Evolutionary conservation across 2,113 vertebrate species (phyloP), one percentile per base, ranked within the genome.

Genomic region (Mugil cephalus): DNA sequence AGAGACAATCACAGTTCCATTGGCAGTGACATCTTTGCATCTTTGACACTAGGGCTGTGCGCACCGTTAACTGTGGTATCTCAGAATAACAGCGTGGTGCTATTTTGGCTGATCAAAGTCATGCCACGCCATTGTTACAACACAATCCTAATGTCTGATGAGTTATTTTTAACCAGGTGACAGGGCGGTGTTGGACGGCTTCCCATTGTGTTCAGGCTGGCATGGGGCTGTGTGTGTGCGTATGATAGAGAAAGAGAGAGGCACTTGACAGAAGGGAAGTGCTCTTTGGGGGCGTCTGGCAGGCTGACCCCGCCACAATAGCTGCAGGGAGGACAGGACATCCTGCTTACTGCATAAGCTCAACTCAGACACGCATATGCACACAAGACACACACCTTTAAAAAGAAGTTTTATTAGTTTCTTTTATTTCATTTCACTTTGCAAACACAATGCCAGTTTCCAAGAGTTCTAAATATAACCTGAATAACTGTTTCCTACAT

Each of bases 321-420:
- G 90, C 84, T 71, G 61, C 77, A 73, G 79, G 82, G 85, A 87
- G 83, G 89, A 91, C 91, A 92, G 92, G 92, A 93, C 79, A 93
- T 93, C 92, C 92, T 92, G 89, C 91, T 88, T 82, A 70, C 74
- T 75, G 71, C 75, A 53, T 60, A 55, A 54, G 15, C 71, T 74
- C 17, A 68, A 66, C 40, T 38, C 63, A 73, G 10, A 68, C 47
- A 43, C 77, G 48, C 54, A 68, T 39, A 47, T 15, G 35, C 15
- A 60, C 63, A 46, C 19, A 24, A 30, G 39, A 53, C 40, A 17
- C 52, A 69, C 4, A 30, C 24, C 5, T 30, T 30, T 3, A 30
- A 30, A 5, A 30, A 3, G 3, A 30, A 30, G 24, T 30, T 30
- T 30, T 30, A 30, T 30, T 30, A 30, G 24, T 30, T 30, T 30